A percentile compares a stretch with the other conserved stretches of the same genome.
Conservation (phyloP, 2,797 vertebrate genomes). For the Falco naumanni region DNA sequence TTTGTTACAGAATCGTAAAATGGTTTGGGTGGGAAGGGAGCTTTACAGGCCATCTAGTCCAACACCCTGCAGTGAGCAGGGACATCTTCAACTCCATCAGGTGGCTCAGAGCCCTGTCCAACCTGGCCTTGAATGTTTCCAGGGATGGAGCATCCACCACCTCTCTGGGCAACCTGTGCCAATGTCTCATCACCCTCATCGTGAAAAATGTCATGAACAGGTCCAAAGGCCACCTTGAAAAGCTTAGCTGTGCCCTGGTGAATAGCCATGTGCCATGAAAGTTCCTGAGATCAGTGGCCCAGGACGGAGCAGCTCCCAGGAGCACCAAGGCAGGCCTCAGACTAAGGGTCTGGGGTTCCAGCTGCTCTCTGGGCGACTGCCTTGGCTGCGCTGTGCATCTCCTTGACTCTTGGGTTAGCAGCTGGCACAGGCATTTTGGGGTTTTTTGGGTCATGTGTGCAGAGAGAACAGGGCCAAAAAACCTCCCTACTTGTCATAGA, state of each 20-base stretch:
- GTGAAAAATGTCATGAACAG: neutral
- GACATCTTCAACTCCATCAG: fast-evolving
- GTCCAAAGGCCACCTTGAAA: neutral
- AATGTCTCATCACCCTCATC: neutral
- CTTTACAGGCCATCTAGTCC: neutral
- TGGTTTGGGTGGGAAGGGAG: neutral
- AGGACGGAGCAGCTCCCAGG: neutral
- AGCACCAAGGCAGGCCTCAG: neutral
- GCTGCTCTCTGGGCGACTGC: neutral
- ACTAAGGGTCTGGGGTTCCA: neutral
- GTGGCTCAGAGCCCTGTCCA: neutral
- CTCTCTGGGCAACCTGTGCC: neutral
- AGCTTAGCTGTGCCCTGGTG: neutral
- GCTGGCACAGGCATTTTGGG: too few relatives aligned
- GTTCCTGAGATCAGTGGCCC: too few relatives aligned
- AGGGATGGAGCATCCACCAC: neutral
- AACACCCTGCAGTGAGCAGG: neutral
- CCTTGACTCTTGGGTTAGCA: neutral
- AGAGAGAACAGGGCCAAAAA: neutral
- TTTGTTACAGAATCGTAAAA: neutral
- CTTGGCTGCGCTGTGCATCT: neutral
- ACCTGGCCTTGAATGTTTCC: fast-evolving
- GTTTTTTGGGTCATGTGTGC: neutral
- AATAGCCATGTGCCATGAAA: neutral
- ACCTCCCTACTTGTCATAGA: neutral